Evolutionary conservation across 2,888 invertebrate species (phyloP).

Genomic region (Amitus sp.): DNA sequence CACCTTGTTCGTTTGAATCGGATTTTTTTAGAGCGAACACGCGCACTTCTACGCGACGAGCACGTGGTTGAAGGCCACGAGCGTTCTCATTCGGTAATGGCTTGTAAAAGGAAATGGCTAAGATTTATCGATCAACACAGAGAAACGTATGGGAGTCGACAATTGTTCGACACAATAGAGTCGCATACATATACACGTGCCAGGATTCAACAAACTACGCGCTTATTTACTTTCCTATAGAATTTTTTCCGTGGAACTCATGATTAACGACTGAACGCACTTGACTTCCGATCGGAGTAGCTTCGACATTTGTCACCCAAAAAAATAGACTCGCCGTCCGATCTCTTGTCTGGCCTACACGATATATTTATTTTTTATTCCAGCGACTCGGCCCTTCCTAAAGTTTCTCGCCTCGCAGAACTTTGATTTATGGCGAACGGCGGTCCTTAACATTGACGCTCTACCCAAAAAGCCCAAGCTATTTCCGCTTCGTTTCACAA

Average conservation of each 20-base stretch:
- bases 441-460: conserved; percentile 46
- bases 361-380: conserved; percentile 47
- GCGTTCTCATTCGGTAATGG: conserved; percentile 57
- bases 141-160: conserved; percentile 56
- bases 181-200: conserved; percentile 39
- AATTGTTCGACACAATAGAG: conserved; percentile 48
- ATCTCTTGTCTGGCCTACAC: conserved; percentile 32
- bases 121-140: conserved; percentile 59
- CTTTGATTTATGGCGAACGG: conserved; percentile 58
- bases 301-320: conserved; percentile 47
- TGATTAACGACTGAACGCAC: conserved; percentile 65
- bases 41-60: conserved; percentile 29
- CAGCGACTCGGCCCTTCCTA: conserved; percentile 31
- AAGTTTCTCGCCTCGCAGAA: conserved; percentile 49
- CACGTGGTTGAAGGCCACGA: conserved; percentile 35
- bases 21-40: conserved; percentile 28
- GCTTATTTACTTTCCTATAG: conserved; percentile 52
- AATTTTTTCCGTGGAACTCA: conserved; percentile 51
- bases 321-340: conserved; percentile 26
- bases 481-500: conserved; percentile 28
- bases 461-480: conserved; percentile 17
- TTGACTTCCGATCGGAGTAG: conserved; percentile 62
- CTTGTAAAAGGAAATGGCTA: conserved; percentile 59
- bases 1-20: conserved; percentile 22
- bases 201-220: conserved; percentile 48